A percentile compares a stretch with the other conserved stretches of the same genome.
These are phyloP conservation scores for Microtus montanus DNA, from an alignment of 2,113 vertebrate genomes.

Conservation along the genomic window DNA sequence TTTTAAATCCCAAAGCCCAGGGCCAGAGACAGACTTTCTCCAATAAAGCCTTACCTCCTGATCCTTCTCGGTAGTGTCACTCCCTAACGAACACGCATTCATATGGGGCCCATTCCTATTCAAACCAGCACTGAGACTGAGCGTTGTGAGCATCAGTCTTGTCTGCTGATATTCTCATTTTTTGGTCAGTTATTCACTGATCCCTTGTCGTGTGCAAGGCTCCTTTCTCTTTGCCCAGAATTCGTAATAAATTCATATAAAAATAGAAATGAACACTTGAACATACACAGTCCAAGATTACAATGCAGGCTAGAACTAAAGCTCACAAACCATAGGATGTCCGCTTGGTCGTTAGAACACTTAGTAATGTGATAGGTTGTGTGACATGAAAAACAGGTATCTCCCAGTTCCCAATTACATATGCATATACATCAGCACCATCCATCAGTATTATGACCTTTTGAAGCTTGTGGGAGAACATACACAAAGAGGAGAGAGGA, in stretches of 20 bases:
- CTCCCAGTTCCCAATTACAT: background rate
- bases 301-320: background rate
- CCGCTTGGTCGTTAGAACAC: background rate
- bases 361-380: background rate
- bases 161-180: background rate
- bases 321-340: background rate
- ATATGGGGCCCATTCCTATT: background rate
- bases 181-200: background rate
- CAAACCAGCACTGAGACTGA: background rate
- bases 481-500: background rate
- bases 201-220: background rate
- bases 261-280: background rate
- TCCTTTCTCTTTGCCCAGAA: background rate
- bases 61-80: background rate
- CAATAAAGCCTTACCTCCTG: background rate
- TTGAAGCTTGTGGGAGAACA: background rate
- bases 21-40: background rate
- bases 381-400: background rate
- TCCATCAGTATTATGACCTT: background rate
- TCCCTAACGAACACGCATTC: background rate
- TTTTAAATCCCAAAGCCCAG: background rate
- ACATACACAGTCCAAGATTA: background rate
- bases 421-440: background rate
- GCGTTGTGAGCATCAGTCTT: background rate
- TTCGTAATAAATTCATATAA: background rate